phyloP scores from a whole-genome alignment of 92 coral and sea anemone genomes.

The Scolanthus callimorphus region DNA sequence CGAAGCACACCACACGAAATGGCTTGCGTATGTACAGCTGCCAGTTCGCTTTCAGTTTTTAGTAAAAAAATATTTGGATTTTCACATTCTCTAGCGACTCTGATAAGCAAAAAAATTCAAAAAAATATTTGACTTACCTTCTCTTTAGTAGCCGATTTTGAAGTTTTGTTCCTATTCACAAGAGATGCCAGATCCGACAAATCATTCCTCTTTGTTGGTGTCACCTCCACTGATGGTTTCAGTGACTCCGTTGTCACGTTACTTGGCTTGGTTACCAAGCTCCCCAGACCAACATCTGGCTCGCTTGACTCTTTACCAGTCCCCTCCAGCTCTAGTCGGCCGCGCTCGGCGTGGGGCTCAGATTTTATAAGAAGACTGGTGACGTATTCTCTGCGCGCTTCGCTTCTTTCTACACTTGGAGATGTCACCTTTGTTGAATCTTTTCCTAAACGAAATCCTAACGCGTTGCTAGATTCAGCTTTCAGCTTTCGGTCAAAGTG shows the following conservation, averaged over 20 bases:
- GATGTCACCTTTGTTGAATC: background rate
- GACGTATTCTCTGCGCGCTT: slow-evolving; percentile 64
- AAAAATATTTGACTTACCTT: slow-evolving; percentile 38
- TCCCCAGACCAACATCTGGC: slow-evolving; percentile 9
- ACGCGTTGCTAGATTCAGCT: background rate
- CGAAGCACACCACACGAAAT: no score
- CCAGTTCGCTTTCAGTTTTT: no score
- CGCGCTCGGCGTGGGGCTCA: slow-evolving; percentile 35
- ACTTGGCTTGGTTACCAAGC: no score
- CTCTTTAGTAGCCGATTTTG: slow-evolving; percentile 46
- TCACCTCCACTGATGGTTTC: slow-evolving; percentile 4
- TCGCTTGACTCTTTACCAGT: slow-evolving; percentile 59
- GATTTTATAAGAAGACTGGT: slow-evolving; percentile 54
- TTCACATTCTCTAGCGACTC: no score
- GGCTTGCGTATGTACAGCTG: no score
- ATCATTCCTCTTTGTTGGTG: slow-evolving; percentile 39
- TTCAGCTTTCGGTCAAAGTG: background rate
- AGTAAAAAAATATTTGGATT: no score
- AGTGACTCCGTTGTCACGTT: background rate
- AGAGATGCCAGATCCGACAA: slow-evolving; percentile 76
- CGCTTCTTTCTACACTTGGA: slow-evolving; percentile 50
- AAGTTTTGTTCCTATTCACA: slow-evolving; percentile 44
- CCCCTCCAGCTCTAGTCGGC: slow-evolving; percentile 72
- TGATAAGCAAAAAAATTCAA: no score
- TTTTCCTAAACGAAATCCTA: background rate